Conservation (phyloP, 2,113 vertebrate species). For the Podiceps cristatus region DNA sequence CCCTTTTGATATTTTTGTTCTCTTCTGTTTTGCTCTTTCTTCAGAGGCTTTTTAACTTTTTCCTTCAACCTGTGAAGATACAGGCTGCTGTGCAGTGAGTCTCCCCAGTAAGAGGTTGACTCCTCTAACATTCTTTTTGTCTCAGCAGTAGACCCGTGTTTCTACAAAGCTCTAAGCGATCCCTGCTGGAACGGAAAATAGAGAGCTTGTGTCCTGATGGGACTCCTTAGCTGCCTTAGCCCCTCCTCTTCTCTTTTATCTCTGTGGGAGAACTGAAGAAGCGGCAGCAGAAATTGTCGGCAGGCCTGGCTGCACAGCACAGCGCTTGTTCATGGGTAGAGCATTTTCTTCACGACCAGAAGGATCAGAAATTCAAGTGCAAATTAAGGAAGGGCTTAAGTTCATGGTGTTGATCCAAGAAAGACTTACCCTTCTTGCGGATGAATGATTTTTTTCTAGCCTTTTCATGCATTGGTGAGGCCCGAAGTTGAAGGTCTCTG, state of each 20-base stretch:
- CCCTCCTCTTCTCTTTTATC: not conserved
- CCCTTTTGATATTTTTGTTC: not conserved
- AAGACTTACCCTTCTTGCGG: not conserved
- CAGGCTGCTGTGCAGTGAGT: not conserved
- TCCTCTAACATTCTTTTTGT: not conserved
- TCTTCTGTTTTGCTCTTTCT: not conserved
- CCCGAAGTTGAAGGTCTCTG: not conserved
- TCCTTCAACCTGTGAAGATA: not conserved
- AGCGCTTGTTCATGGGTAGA: accelerated
- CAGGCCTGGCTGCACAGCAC: not conserved
- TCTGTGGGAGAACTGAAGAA: not conserved
- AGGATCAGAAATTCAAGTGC: not conserved
- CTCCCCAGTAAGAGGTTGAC: accelerated
- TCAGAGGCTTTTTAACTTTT: not conserved
- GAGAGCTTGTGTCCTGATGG: not conserved
- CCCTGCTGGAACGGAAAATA: not conserved
- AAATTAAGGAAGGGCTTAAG: not conserved
- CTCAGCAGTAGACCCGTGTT: not conserved
- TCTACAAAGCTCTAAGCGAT: not conserved
- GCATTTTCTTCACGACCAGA: not conserved
- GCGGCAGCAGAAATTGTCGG: not conserved
- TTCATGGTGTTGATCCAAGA: not conserved
- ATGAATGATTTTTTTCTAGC: not conserved
- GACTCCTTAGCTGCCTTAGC: not conserved
- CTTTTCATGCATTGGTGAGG: not conserved